A percentile compares a stretch with the other conserved stretches of the same genome.
phyloP scores from a whole-genome alignment of 2,797 vertebrate genomes.

The Oreochromis grahami region DNA sequence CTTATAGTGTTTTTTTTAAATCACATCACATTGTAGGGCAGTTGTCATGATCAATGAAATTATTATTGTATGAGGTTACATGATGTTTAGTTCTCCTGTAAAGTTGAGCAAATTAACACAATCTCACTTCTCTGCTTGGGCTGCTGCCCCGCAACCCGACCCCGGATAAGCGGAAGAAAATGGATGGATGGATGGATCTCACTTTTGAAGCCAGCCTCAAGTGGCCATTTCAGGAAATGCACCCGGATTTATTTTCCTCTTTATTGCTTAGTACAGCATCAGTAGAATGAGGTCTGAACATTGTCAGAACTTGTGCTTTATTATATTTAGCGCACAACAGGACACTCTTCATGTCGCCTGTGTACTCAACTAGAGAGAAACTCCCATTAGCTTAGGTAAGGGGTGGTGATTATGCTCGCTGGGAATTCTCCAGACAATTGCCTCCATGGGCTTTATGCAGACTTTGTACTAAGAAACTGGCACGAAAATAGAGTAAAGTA shows the following conservation, averaged over 20 bases:
- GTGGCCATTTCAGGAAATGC: neutral
- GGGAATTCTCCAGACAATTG: neutral
- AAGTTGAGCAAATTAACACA: neutral
- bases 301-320: neutral
- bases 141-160: no score
- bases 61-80: neutral
- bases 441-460: neutral
- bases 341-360: neutral
- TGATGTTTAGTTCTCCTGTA: neutral
- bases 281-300: neutral
- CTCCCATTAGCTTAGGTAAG: neutral
- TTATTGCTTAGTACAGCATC: neutral
- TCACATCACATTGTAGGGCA: accelerated
- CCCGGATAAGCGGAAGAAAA: no score
- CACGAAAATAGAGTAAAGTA: neutral
- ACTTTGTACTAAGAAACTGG: neutral
- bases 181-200: neutral
- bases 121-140: neutral
- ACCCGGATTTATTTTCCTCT: accelerated
- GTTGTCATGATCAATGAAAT: neutral
- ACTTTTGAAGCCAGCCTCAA: neutral
- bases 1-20: neutral
- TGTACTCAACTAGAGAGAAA: neutral
- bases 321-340: neutral
- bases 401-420: neutral